Percentiles rank a stretch among this genome's conserved stretches.
phyloP scores from a whole-genome alignment of 2,888 invertebrate genomes.

The Operophtera brumata region DNA sequence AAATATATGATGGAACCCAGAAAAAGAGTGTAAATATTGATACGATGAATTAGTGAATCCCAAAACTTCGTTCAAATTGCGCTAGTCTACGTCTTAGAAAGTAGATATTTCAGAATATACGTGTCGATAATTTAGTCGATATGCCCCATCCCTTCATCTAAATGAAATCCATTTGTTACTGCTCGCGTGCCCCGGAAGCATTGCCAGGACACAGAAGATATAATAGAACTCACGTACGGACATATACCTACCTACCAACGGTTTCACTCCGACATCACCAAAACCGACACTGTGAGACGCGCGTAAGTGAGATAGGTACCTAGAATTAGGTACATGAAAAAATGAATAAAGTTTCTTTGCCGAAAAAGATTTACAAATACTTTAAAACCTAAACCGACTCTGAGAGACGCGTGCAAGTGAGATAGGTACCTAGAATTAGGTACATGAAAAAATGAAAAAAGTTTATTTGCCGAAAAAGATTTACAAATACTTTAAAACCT shows the following conservation, averaged over 20 bases:
- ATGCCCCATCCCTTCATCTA: constrained; percentile 2
- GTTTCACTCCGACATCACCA: neutral
- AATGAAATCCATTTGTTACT: constrained; percentile 22
- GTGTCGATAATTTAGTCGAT: constrained; percentile 5
- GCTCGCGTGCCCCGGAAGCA: constrained; percentile 24
- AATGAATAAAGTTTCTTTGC: too few species aligned
- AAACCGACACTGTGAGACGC: neutral
- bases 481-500: too few species aligned
- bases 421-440: too few species aligned
- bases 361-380: too few species aligned
- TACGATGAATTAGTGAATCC: neutral
- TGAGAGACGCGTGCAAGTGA: neutral
- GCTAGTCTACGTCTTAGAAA: neutral
- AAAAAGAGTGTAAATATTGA: too few species aligned
- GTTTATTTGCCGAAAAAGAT: too few species aligned
- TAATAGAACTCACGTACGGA: constrained; percentile 27
- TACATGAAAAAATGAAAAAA: too few species aligned
- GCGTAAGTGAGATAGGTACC: too few species aligned
- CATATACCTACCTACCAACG: neutral
- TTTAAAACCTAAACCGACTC: neutral
- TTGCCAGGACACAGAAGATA: constrained; percentile 8
- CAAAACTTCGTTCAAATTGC: neutral
- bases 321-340: too few species aligned
- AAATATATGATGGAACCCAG: too few species aligned
- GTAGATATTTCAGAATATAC: neutral